A percentile compares a stretch with the other conserved stretches of the same genome.
Evolutionary conservation across 2,797 vertebrate genomes (phyloP).

Genomic region (Rousettus madagascariensis): DNA sequence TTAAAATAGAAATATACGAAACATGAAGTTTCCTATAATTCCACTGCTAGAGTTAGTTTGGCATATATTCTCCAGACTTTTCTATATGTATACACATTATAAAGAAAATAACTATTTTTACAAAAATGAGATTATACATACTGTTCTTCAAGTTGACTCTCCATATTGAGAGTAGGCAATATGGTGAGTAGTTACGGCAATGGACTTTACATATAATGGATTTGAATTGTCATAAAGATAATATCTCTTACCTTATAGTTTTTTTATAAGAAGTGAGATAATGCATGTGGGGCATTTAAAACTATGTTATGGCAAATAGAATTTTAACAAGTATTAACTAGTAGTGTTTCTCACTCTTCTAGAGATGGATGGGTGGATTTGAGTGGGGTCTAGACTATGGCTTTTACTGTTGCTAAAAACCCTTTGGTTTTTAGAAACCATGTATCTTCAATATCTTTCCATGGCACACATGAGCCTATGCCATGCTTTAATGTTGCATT

Average conservation of each 20-base stretch:
- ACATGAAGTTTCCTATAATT: background rate
- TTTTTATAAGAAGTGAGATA: background rate
- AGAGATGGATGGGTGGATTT: background rate
- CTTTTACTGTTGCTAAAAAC: background rate
- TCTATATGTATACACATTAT: background rate
- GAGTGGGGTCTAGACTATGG: background rate
- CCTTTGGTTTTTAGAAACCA: background rate
- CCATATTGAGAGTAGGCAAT: background rate
- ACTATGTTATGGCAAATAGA: background rate
- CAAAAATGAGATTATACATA: slow-evolving; percentile 19
- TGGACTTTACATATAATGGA: background rate
- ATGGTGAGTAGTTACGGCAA: background rate
- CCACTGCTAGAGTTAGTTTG: background rate
- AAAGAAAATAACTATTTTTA: slow-evolving; percentile 47
- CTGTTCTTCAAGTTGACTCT: background rate
- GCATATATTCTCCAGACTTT: slow-evolving; percentile 1
- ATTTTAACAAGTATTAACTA: background rate
- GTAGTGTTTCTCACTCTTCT: background rate
- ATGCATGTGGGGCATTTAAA: slow-evolving; percentile 16
- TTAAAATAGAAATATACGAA: slow-evolving; percentile 26
- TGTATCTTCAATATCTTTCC: background rate
- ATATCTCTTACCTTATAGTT: background rate
- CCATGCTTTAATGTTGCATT: background rate
- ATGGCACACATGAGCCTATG: background rate
- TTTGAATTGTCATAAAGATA: background rate